phyloP scores from a whole-genome alignment of 2,113 vertebrate genomes.

The Notarius quadriscutis region DNA sequence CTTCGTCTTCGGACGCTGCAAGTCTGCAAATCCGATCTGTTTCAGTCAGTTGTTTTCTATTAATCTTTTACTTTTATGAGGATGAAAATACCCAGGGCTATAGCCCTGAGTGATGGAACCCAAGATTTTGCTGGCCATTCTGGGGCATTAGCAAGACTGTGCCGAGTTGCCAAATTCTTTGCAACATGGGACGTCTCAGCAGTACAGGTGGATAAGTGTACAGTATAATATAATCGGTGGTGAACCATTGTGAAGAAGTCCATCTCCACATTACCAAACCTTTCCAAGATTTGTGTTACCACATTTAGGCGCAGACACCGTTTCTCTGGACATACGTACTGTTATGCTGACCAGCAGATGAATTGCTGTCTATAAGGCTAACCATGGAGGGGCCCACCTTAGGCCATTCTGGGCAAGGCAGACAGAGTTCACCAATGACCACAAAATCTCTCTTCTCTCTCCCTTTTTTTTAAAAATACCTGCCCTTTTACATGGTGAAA shows the following conservation, averaged over 20 bases:
- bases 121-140: not conserved
- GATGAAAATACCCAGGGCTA: too few relatives aligned
- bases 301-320: not conserved
- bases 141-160: too few relatives aligned
- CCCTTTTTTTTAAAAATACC: not conserved
- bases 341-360: not conserved
- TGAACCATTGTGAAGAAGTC: not conserved
- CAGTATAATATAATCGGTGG: not conserved
- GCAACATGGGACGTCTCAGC: not conserved
- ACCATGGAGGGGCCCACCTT: not conserved
- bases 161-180: too few relatives aligned
- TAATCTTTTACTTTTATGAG: too few relatives aligned
- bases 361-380: not conserved
- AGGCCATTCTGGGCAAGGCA: not conserved
- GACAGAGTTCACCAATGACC: not conserved
- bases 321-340: not conserved
- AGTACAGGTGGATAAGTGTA: not conserved
- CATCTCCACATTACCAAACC: not conserved
- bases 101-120: too few relatives aligned
- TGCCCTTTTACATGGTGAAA: not conserved
- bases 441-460: not conserved
- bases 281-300: not conserved
- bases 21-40: too few relatives aligned
- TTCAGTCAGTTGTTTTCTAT: too few relatives aligned
- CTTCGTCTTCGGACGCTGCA: too few relatives aligned